Conservation (phyloP, 2,797 vertebrate genomes). For the Chloroceryle amazona region DNA sequence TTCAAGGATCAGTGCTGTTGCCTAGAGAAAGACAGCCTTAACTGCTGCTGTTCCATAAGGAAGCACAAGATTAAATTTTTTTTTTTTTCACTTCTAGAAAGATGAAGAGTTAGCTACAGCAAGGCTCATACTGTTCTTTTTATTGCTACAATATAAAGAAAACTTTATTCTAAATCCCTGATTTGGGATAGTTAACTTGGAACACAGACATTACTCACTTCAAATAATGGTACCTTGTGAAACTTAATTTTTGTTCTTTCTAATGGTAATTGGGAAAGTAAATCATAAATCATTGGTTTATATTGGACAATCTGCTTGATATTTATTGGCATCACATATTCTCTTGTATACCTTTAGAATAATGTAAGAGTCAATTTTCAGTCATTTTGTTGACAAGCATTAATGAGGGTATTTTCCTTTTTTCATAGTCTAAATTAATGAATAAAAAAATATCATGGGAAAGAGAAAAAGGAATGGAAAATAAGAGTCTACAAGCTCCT, state of each 20-base stretch:
- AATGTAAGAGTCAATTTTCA: background rate
- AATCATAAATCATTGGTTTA: background rate
- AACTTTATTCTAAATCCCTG: background rate
- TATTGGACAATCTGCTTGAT: background rate
- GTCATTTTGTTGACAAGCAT: background rate
- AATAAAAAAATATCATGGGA: background rate
- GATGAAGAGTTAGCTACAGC: background rate
- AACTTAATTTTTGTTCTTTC: background rate
- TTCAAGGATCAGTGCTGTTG: background rate
- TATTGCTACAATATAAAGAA: background rate
- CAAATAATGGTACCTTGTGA: background rate
- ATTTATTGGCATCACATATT: background rate
- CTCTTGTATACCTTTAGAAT: background rate
- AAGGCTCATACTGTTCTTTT: background rate
- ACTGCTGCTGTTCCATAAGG: background rate
- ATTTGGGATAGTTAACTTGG: background rate
- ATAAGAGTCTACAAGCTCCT: background rate
- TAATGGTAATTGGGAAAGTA: background rate
- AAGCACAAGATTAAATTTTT: background rate
- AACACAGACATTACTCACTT: background rate
- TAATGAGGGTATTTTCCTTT: background rate
- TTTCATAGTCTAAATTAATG: background rate
- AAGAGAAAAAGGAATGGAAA: background rate
- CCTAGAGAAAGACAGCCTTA: background rate
- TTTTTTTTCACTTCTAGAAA: background rate